A percentile compares a stretch with the other conserved stretches of the same genome.
Conservation (phyloP, 2,113 vertebrate genomes). For the Perccottus glenii region DNA sequence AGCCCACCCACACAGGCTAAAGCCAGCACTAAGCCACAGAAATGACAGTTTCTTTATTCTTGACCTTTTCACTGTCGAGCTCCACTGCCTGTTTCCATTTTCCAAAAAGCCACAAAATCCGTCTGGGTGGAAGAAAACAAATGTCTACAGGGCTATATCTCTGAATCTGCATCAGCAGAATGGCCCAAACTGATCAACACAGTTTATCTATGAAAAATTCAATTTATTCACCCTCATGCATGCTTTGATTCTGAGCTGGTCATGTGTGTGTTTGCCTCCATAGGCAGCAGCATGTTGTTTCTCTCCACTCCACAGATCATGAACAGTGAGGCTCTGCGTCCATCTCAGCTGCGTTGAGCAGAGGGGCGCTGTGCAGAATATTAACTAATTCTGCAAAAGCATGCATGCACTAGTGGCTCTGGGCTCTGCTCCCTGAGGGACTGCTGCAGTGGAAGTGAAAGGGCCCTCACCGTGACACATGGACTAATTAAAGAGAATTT, state of each 20-base stretch:
- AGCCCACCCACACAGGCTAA: constrained; percentile 41
- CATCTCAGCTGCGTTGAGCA: constrained; percentile 72
- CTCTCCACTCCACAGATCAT: constrained; percentile 53
- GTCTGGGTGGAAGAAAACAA: not conserved
- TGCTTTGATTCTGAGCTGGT: constrained; percentile 10
- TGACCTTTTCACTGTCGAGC: constrained; percentile 52
- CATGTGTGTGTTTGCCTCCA: constrained; percentile 21
- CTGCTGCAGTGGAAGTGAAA: constrained; percentile 33
- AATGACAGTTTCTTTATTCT: constrained; percentile 57
- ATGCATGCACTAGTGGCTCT: constrained; percentile 26
- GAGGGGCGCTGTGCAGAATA: constrained; percentile 66
- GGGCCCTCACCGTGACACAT: constrained; percentile 52
- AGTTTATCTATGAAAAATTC: constrained; percentile 3
- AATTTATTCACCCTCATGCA: not conserved
- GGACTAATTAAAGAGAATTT: constrained; percentile 51
- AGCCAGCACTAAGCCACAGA: constrained; percentile 57
- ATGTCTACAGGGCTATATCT: not conserved
- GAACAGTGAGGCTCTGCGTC: constrained; percentile 64
- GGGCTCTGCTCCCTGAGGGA: constrained; percentile 57
- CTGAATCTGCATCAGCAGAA: not conserved
- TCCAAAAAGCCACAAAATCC: not conserved
- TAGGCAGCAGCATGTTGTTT: constrained; percentile 33
- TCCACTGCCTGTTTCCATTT: constrained; percentile 15
- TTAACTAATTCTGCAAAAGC: constrained; percentile 59
- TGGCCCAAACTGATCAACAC: constrained; percentile 10